Percentiles rank a stretch among this genome's conserved stretches.
These are phyloP conservation scores for Spinus olivaceus DNA, from an alignment of 2,797 vertebrate genomes.

Conservation along the genomic window DNA sequence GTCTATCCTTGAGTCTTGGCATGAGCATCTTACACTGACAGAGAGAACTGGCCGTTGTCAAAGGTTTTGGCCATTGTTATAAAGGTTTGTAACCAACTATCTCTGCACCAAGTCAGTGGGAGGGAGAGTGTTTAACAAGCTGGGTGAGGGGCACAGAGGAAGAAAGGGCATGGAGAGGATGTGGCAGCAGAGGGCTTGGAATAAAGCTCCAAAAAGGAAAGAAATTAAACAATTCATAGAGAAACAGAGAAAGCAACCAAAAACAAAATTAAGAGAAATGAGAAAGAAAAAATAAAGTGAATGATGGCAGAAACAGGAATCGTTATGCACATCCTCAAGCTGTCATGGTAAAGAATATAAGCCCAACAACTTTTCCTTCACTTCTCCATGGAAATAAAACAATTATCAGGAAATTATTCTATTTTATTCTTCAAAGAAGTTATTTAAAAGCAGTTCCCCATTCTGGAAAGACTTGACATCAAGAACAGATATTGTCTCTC, in stretches of 20 bases:
- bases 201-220: neutral
- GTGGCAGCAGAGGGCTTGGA: neutral
- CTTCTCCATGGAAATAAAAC: slow-evolving; percentile 55
- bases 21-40: neutral
- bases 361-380: neutral
- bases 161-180: neutral
- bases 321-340: neutral
- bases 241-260: neutral
- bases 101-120: neutral
- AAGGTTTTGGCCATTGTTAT: neutral
- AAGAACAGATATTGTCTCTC: neutral
- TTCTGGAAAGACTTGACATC: slow-evolving; percentile 11
- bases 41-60: neutral
- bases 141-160: neutral
- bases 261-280: neutral
- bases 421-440: slow-evolving; percentile 41
- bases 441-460: slow-evolving; percentile 15
- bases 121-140: neutral
- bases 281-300: neutral
- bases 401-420: slow-evolving; percentile 33
- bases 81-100: neutral
- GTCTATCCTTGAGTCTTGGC: neutral
- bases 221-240: neutral
- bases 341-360: slow-evolving; percentile 7
- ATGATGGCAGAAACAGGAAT: neutral